Base-by-base conservation (phyloP, 1,140 invertebrate species). In the Drosophila burlai region DNA sequence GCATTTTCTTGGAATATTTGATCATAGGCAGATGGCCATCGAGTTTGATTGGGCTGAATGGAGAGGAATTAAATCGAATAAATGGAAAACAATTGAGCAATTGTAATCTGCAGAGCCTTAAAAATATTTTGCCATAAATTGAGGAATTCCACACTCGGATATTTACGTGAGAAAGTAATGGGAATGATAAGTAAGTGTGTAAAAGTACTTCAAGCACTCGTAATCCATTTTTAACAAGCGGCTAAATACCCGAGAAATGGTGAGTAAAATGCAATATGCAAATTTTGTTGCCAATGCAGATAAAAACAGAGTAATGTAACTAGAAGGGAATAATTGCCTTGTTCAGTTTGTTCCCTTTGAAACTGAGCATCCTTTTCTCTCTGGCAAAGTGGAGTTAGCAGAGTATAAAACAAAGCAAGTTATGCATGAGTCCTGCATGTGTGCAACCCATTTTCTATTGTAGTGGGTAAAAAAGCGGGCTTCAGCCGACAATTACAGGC, bases 291-390 rank as follows among this genome's bases (percentile, higher is more conserved):
- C 43, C 21, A 31, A 65, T 57, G 54, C 55, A 60, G 57, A 76
- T 65, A 57, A 38, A 40, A 59, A 50, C 80, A 52, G 57, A 62
- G 38, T 38, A 46, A 40, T 71, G 80, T 75, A 73, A 87, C 87
- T 83, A 81, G 78, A 74, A 62, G 74, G 63, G 50, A 89, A 83
- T 83, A 78, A 80, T 55, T 72, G 64, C 61, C 50, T 31, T 69
- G 58, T 57, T 60, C 46, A 66, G 63, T 8, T 26, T 38, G 38
- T 31, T 34, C 49, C 42, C 24, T 71, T 36, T 67, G 15, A 26
- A 45, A 45, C 13, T 21, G 21, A 52, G 59, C 45, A 57, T 24
- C 55, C 45, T 42, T 61, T 77, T 38, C 34, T 15, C 34, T 42
- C 29, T 13, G 24, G 21, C 42, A 40, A 26, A 59, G 68, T 47